phyloP scores from a whole-genome alignment of 2,888 invertebrate species.

The Noctuana brunneofusca region DNA sequence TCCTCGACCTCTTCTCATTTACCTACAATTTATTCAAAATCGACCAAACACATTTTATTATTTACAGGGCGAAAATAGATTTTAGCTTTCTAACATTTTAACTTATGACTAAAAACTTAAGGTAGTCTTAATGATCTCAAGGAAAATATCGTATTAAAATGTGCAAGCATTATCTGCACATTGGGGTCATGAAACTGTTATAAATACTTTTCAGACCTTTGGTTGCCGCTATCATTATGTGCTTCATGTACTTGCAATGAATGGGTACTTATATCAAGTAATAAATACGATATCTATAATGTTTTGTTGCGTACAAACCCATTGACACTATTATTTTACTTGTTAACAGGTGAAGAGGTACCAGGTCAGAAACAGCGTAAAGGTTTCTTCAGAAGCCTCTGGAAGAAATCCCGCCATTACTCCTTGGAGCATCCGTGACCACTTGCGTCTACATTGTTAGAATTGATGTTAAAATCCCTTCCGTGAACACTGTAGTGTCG shows the following conservation, averaged over 20 bases:
- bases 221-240: background rate
- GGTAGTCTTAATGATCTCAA: background rate
- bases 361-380: conserved; percentile 90
- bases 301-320: background rate
- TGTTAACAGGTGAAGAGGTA: conserved; percentile 85
- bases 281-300: background rate
- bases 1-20: conserved; percentile 45
- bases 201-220: background rate
- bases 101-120: too few relatives aligned
- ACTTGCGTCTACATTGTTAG: conserved; percentile 42
- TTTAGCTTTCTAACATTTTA: background rate
- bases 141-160: background rate
- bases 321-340: conserved; percentile 38
- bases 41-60: background rate
- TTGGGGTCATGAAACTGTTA: background rate
- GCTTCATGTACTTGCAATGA: too few relatives aligned
- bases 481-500: conserved; percentile 34
- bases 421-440: conserved; percentile 92
- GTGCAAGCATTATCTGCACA: background rate
- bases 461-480: conserved; percentile 41
- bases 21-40: background rate
- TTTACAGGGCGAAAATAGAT: too few relatives aligned
- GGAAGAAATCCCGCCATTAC: conserved; percentile 94
- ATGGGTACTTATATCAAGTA: too few relatives aligned
- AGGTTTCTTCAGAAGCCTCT: conserved; percentile 94